phyloP scores from a whole-genome alignment of 1,140 invertebrate species.

The Oreohelix idahoensis region DNA sequence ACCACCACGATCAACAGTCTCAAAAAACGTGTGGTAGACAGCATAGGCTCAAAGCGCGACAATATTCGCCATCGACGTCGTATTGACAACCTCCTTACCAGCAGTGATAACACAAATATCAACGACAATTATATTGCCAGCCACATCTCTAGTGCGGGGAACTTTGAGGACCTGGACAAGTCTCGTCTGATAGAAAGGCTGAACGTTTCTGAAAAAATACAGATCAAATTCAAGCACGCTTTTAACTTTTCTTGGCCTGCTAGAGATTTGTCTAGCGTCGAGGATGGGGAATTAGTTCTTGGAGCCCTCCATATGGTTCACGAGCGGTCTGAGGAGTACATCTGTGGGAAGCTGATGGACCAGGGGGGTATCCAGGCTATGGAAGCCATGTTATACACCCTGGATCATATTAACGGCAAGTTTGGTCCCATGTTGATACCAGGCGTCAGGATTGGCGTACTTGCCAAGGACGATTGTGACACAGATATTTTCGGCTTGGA shows the following conservation, averaged over 20 bases:
- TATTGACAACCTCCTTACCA: background rate
- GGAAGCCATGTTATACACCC: conserved; percentile 92
- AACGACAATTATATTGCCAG: background rate
- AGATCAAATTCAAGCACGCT: conserved; percentile 43
- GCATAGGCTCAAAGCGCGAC: too few species aligned
- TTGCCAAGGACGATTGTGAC: conserved; percentile 95
- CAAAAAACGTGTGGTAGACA: too few species aligned
- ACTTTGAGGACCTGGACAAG: background rate
- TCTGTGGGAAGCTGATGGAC: conserved; percentile 93
- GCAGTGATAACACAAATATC: background rate
- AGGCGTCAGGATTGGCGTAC: conserved; percentile 87
- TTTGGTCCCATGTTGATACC: conserved; percentile 69
- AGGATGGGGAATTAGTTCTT: conserved; percentile 84
- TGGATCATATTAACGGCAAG: conserved; percentile 85
- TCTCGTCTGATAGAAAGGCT: background rate
- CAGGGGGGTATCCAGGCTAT: conserved; percentile 91
- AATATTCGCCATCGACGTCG: background rate
- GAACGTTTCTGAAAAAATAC: conserved; percentile 34
- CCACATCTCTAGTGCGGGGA: background rate
- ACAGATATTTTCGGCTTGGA: conserved; percentile 96
- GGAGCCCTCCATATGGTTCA: conserved; percentile 97
- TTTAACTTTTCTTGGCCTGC: conserved; percentile 82
- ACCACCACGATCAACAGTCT: too few species aligned
- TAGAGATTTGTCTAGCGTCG: conserved; percentile 84
- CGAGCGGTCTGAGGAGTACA: conserved; percentile 84